A percentile compares a stretch with the other conserved stretches of the same genome.
Evolutionary conservation across 2,113 vertebrate species (phyloP).

Genomic region (Nicator chloris): DNA sequence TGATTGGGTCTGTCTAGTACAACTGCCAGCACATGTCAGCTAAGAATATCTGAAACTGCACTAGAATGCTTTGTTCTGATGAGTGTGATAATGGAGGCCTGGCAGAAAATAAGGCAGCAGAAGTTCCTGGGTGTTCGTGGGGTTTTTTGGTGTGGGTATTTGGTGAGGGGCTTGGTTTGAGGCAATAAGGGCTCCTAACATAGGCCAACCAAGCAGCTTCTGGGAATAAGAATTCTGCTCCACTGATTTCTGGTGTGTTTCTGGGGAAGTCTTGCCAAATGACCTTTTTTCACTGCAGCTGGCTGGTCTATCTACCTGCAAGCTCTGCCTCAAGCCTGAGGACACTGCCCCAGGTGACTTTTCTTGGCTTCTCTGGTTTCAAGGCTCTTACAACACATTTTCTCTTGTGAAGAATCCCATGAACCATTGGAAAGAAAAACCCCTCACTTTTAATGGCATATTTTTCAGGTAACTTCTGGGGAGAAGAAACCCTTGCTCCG

Average conservation of each 20-base stretch:
- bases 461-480: not conserved
- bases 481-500: not conserved
- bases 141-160: not conserved
- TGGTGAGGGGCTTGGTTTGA: not conserved
- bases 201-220: rapidly evolving
- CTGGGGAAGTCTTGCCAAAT: not conserved
- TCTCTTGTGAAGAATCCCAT: not conserved
- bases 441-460: not conserved
- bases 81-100: not conserved
- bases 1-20: not conserved
- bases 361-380: not conserved
- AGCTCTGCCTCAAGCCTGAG: not conserved
- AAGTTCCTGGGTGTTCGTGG: not conserved
- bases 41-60: not conserved
- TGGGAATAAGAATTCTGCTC: not conserved
- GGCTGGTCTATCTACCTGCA: not conserved
- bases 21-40: not conserved
- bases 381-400: not conserved
- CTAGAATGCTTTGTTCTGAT: not conserved
- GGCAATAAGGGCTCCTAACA: not conserved
- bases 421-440: not conserved
- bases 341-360: not conserved
- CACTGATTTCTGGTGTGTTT: not conserved
- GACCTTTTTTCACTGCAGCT: not conserved
- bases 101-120: not conserved